A percentile compares a stretch with the other conserved stretches of the same genome.
Evolutionary conservation across 2,797 vertebrate genomes (phyloP).

Genomic region (Calcarius lapponicus): DNA sequence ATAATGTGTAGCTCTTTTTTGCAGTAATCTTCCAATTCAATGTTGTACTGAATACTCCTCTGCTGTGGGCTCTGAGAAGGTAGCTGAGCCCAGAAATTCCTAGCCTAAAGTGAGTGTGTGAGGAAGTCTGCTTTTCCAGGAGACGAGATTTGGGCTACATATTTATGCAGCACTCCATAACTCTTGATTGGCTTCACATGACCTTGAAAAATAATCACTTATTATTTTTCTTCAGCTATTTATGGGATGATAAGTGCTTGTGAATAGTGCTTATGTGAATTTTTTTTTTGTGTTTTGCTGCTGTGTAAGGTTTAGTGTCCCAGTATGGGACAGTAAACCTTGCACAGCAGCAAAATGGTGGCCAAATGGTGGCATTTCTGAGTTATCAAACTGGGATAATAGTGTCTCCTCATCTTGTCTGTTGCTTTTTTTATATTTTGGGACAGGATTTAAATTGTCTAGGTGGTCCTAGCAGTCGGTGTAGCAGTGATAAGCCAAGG

Average conservation of each 20-base stretch:
- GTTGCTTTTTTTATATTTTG: background rate
- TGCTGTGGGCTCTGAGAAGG: background rate
- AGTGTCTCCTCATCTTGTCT: background rate
- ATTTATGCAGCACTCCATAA: background rate
- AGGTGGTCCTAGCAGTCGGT: background rate
- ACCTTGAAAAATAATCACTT: background rate
- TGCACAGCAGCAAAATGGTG: too few relatives aligned
- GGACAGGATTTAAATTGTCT: background rate
- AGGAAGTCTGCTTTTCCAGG: background rate
- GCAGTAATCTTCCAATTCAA: background rate
- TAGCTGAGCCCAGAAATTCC: background rate
- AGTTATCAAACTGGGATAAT: background rate
- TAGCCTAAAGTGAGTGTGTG: background rate
- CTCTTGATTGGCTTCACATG: background rate
- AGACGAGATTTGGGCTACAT: background rate
- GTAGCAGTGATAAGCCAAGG: background rate
- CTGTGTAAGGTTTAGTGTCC: background rate
- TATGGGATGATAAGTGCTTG: background rate
- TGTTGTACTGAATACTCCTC: background rate
- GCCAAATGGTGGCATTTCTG: background rate
- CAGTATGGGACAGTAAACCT: too few relatives aligned
- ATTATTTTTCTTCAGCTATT: background rate
- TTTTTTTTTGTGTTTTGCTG: background rate
- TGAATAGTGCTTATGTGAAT: background rate
- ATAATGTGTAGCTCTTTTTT: background rate